A percentile compares a stretch with the other conserved stretches of the same genome.
Evolutionary conservation across 2,113 vertebrate genomes (phyloP).

Genomic region (Pica pica): DNA sequence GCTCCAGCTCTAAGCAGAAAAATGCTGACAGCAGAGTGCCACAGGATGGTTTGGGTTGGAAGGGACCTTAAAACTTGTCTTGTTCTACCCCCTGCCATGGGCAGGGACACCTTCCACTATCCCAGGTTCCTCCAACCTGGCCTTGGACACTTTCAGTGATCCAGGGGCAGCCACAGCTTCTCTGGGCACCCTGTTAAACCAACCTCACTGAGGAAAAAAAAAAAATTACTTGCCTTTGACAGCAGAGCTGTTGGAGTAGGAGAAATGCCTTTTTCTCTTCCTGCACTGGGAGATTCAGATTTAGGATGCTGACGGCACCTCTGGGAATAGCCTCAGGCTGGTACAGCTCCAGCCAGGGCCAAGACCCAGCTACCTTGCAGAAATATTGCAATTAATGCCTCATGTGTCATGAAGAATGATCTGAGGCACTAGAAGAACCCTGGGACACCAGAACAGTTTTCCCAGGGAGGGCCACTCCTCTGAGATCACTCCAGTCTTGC

Average conservation of each 20-base stretch:
- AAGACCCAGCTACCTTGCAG: not conserved
- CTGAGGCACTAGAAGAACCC: not conserved
- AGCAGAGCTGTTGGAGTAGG: not conserved
- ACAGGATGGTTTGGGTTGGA: not conserved
- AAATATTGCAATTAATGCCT: not conserved
- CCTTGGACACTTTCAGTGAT: no score
- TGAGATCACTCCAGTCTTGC: not conserved
- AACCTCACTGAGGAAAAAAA: not conserved
- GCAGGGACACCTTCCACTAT: not conserved
- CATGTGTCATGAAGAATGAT: not conserved
- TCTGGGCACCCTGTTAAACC: fast-evolving
- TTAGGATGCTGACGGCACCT: not conserved
- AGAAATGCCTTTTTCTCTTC: not conserved
- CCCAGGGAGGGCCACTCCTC: not conserved
- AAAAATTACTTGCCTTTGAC: not conserved
- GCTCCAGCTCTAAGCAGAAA: not conserved
- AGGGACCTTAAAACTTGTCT: fast-evolving
- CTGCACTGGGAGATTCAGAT: not conserved
- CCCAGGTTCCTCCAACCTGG: fast-evolving
- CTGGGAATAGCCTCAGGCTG: not conserved
- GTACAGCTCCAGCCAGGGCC: fast-evolving
- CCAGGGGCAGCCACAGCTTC: not conserved
- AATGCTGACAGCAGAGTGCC: not conserved
- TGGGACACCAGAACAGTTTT: not conserved
- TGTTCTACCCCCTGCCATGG: fast-evolving